These are phyloP conservation scores for Nymphalis urticae DNA, from an alignment of 2,888 invertebrate species.

Conservation along the genomic window DNA sequence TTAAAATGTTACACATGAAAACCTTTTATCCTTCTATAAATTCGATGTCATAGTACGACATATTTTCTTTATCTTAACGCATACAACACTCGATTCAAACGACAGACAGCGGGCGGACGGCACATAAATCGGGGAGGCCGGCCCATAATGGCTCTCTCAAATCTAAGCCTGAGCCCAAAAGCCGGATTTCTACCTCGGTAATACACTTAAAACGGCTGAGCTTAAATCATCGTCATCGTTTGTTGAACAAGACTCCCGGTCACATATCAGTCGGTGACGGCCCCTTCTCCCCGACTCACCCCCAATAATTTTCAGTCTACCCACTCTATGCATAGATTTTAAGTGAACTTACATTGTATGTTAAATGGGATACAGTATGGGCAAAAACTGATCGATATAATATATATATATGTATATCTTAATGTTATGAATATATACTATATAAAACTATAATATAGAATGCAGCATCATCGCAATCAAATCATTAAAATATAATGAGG, in stretches of 20 bases:
- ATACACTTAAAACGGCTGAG: conserved; percentile 81
- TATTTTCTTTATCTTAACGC: conserved; percentile 38
- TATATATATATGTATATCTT: not conserved
- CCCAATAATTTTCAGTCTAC: conserved; percentile 71
- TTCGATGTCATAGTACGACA: conserved; percentile 4
- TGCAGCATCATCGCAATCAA: too few species aligned
- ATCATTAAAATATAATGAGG: too few species aligned
- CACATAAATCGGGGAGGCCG: conserved; percentile 72
- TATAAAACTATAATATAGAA: too few species aligned
- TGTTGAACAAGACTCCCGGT: conserved; percentile 82
- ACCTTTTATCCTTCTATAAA: not conserved
- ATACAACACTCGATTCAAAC: conserved; percentile 35
- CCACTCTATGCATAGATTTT: conserved; percentile 74
- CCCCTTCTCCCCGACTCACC: conserved; percentile 44
- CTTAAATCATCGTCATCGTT: conserved; percentile 82
- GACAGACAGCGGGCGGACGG: conserved; percentile 47
- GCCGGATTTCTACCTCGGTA: conserved; percentile 78
- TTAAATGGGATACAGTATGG: conserved; percentile 42
- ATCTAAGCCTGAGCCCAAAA: conserved; percentile 75
- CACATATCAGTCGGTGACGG: conserved; percentile 78
- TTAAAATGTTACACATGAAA: not conserved
- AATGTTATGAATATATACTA: too few species aligned
- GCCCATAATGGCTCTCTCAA: conserved; percentile 74
- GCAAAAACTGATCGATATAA: too few species aligned
- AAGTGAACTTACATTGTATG: conserved; percentile 62